A percentile compares a stretch with the other conserved stretches of the same genome.
Evolutionary conservation across 2,113 vertebrate genomes (phyloP).

Genomic region (Hippocampus mohnikei): DNA sequence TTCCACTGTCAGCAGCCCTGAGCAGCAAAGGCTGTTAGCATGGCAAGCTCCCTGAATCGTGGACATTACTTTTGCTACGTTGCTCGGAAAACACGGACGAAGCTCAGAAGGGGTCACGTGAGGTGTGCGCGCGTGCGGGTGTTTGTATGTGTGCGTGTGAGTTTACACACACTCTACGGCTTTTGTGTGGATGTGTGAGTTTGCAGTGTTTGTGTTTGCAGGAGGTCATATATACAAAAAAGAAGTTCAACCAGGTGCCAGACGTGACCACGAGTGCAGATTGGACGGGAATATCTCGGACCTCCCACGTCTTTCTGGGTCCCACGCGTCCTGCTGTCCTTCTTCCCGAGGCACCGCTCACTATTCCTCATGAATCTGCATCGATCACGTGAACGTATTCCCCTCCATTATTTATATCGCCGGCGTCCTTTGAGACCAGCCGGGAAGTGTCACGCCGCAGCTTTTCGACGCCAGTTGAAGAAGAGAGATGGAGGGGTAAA

Average conservation of each 20-base stretch:
- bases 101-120: constrained; percentile 23
- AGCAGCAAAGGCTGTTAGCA: constrained; percentile 55
- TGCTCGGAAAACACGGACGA: constrained; percentile 49
- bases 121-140: constrained; percentile 6
- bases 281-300: constrained; percentile 47
- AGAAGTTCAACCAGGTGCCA: constrained; percentile 62
- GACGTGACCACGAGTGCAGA: constrained; percentile 45
- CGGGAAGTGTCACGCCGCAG: constrained; percentile 46
- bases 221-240: constrained; percentile 58
- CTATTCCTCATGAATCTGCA: constrained; percentile 42
- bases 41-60: constrained; percentile 53
- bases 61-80: constrained; percentile 43
- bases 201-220: constrained; percentile 60
- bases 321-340: constrained; percentile 41
- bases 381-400: constrained; percentile 43
- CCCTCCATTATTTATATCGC: constrained; percentile 29
- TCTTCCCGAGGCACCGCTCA: constrained; percentile 24
- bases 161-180: constrained; percentile 15
- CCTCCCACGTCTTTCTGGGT: constrained; percentile 54
- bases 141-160: constrained; percentile 7
- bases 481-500: constrained; percentile 42
- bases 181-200: constrained; percentile 48
- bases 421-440: constrained; percentile 33
- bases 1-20: constrained; percentile 64
- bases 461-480: constrained; percentile 43